Evolutionary conservation across 2,113 vertebrate genomes (phyloP).

Genomic region (Charina bottae): DNA sequence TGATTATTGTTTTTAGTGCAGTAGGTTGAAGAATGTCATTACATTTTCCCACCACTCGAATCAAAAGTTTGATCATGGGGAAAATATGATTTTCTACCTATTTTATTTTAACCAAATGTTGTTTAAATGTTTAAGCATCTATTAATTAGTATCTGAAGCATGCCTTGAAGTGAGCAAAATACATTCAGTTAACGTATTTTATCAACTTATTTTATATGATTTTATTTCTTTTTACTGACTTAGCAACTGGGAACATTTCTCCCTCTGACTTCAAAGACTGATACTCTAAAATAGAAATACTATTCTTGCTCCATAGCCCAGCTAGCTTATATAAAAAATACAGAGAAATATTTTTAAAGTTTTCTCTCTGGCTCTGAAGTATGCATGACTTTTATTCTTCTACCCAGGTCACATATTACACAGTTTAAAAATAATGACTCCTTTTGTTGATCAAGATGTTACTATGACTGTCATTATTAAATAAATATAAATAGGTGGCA

Average conservation of each 20-base stretch:
- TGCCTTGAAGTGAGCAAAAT: background rate
- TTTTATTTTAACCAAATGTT: background rate
- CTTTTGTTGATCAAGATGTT: background rate
- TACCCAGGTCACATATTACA: background rate
- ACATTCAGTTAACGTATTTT: background rate
- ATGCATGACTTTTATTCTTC: background rate
- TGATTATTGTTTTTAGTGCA: background rate
- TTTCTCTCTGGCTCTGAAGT: background rate
- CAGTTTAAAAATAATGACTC: background rate
- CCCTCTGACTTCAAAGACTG: too few relatives aligned
- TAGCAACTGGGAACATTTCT: background rate
- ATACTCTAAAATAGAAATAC: background rate
- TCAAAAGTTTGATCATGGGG: background rate
- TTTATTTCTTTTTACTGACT: background rate
- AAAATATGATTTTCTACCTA: background rate
- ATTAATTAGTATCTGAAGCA: background rate
- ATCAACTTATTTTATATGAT: background rate
- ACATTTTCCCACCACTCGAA: background rate
- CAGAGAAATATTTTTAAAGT: background rate
- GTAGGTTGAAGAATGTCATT: background rate
- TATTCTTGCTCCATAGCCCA: background rate
- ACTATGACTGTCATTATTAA: background rate
- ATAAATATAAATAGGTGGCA: background rate
- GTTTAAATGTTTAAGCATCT: background rate
- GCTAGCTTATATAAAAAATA: background rate